phyloP scores from a whole-genome alignment of 2,888 invertebrate genomes.

The Lottia scabra region DNA sequence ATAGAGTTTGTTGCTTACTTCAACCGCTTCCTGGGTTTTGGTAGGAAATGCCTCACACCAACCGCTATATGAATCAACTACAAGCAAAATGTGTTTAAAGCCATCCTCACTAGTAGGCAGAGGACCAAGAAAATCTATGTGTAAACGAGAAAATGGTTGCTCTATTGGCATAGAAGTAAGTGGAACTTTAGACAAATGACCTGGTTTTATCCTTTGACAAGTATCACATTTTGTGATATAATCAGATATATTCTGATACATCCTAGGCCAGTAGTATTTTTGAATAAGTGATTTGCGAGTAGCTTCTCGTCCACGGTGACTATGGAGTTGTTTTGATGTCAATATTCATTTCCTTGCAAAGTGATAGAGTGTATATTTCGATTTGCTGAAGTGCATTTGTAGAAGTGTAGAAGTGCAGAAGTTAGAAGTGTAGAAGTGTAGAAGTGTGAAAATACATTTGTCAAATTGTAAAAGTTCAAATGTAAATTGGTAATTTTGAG shows the following conservation, averaged over 20 bases:
- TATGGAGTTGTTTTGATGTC: too few relatives aligned
- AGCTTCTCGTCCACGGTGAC: constrained; percentile 16
- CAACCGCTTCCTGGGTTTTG: not conserved
- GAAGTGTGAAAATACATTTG: too few relatives aligned
- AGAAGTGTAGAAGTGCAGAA: too few relatives aligned
- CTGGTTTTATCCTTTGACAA: constrained; percentile 20
- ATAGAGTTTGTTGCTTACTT: not conserved
- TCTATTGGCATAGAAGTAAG: constrained; percentile 22
- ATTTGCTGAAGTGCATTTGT: too few relatives aligned
- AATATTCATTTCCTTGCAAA: too few relatives aligned
- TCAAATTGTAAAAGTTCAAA: too few relatives aligned
- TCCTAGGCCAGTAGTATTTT: constrained; percentile 24
- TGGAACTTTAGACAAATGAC: constrained; percentile 17
- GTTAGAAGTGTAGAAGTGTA: too few relatives aligned
- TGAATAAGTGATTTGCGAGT: constrained; percentile 10
- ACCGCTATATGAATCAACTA: not conserved
- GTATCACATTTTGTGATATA: constrained; percentile 14
- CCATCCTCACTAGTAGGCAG: not conserved
- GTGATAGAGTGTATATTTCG: too few relatives aligned
- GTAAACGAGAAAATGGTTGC: constrained; percentile 20
- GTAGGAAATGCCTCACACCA: not conserved
- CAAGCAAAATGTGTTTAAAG: not conserved
- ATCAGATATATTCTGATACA: constrained; percentile 19
- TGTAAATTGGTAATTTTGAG: too few relatives aligned
- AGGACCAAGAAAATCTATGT: constrained; percentile 35